phyloP scores from a whole-genome alignment of 2,113 vertebrate species.

The Anguilla japonica region DNA sequence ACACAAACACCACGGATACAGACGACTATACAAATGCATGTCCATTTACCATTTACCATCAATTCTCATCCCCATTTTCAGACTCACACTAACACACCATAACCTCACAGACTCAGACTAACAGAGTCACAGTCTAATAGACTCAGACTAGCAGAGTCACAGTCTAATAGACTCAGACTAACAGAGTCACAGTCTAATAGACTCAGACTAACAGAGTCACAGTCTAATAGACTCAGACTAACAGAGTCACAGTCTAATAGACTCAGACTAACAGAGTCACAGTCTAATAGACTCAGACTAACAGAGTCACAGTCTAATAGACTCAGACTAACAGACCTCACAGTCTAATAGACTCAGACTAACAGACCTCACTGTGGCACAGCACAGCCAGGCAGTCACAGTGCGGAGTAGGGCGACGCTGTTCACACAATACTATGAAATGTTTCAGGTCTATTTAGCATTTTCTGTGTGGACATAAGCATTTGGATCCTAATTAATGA shows the following conservation, averaged over 20 bases:
- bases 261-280: background rate
- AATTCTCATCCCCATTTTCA: background rate
- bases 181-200: background rate
- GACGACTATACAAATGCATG: too few relatives aligned
- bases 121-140: background rate
- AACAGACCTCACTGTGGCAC: background rate
- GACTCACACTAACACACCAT: background rate
- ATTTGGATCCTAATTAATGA: background rate
- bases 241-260: background rate
- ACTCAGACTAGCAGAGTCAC: background rate
- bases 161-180: background rate
- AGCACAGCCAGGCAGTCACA: too few relatives aligned
- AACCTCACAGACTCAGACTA: background rate
- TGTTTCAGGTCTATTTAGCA: background rate
- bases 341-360: background rate
- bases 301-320: background rate
- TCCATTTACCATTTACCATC: too few relatives aligned
- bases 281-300: background rate
- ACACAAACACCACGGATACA: too few relatives aligned
- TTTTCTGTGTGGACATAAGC: conserved; percentile 14
- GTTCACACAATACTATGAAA: too few relatives aligned
- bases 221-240: background rate
- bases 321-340: background rate
- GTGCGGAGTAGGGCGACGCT: background rate
- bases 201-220: too few relatives aligned